Base-by-base conservation (phyloP, 2,888 invertebrate genomes). In the Dysmachus trigonus region DNA sequence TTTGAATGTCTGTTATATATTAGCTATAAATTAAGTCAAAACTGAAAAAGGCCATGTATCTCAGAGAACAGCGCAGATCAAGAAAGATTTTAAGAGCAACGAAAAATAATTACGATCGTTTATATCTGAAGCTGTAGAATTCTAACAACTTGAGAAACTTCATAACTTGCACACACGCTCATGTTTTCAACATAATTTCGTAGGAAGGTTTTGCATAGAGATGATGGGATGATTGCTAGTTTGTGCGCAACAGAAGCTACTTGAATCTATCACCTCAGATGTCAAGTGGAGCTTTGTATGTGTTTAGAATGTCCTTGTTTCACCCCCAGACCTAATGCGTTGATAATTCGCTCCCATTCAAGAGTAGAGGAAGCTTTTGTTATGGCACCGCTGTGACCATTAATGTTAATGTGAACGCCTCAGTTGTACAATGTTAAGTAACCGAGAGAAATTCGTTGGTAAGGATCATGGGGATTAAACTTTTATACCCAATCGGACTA, bases 191-290 rank as follows among this genome's bases (percentile, higher is more conserved):
- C 62, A 62, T 62, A 62, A 62, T 62, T 62, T 62, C 62, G 22
- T 27, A 10, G 62, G 8, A 77, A n/a, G 27, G 13, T 77, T 77
- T 47, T 47, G 38, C 47, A 77, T 41, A 31, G 6, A 62, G 47
- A 47, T 77, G 77, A 77, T 77, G 77, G 47, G 47, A 77, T 77
- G 77, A 77, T 77, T 77, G 77, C 77, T 77, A 30, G 77, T 77
- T 77, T 27, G 77, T 77, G 77, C 41, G 47, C 41, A 77, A 77
- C 77, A 77, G 77, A 77, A 41, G 47, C 41, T 47, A 77, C 77
- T 77, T 47, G 77, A 77, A 81, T 35, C 81, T 62, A 81, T 81
- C 81, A 81, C 79, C 62, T 62, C 81, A 51, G 81, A 81, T 81
- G 81, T 81, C 81, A 81, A 81, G 81, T 81, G 33, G 81, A 53